A percentile compares a stretch with the other conserved stretches of the same genome.
Evolutionary conservation across 2,113 vertebrate genomes (phyloP).

Genomic region (Paradisaea rubra): DNA sequence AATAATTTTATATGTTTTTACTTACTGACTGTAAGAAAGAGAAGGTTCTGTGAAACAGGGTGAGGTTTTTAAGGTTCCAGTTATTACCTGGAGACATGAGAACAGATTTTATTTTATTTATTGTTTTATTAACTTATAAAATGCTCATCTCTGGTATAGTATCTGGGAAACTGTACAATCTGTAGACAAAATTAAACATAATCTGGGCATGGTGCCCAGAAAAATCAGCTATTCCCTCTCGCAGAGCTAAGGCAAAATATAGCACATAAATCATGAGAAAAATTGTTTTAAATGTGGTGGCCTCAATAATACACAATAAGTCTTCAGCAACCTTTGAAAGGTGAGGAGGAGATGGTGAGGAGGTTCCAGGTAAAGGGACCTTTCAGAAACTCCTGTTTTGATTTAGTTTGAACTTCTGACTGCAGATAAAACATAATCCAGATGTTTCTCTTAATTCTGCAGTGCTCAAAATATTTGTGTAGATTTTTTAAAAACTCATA

Average conservation of each 20-base stretch:
- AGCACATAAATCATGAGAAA: constrained; percentile 34
- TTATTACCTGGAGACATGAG: constrained; percentile 12
- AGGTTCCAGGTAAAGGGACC: not conserved
- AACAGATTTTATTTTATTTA: constrained; percentile 53
- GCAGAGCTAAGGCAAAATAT: constrained; percentile 29
- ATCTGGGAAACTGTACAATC: constrained; percentile 52
- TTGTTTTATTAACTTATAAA: constrained; percentile 62
- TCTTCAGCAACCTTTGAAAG: not conserved
- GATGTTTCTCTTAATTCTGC: not conserved
- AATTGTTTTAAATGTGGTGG: not conserved
- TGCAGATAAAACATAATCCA: not conserved
- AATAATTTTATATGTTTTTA: constrained; percentile 27
- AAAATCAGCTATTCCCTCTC: constrained; percentile 18
- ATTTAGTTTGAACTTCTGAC: not conserved
- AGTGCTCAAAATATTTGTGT: not conserved
- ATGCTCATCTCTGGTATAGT: constrained; percentile 37
- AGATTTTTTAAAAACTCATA: not conserved
- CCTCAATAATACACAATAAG: not conserved
- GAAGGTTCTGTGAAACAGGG: not conserved
- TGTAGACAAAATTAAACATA: constrained; percentile 55
- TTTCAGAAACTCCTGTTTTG: not conserved
- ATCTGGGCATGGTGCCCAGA: constrained; percentile 51
- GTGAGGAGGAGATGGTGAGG: not conserved
- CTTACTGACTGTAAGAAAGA: constrained; percentile 2
- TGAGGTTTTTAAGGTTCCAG: constrained; percentile 14